Percentiles rank a stretch among this genome's conserved stretches.
Evolutionary conservation across 2,113 vertebrate species (phyloP).

Genomic region (Ciconia maguari): DNA sequence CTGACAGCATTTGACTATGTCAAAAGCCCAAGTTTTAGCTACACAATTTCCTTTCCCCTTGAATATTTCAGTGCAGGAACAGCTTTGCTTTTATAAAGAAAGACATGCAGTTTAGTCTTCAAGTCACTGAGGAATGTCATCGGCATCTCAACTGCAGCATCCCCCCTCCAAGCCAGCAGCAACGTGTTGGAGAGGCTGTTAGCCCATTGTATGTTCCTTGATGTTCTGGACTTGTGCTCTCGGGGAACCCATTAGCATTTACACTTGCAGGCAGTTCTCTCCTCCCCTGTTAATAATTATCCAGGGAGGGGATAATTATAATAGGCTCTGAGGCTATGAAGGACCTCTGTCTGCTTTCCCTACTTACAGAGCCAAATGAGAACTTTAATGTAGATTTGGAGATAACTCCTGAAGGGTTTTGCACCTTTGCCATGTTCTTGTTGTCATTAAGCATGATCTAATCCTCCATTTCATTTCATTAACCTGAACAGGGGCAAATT

Average conservation of each 20-base stretch:
- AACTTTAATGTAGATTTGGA: slow-evolving; percentile 15
- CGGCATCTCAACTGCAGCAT: not conserved
- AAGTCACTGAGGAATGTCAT: not conserved
- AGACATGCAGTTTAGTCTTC: not conserved
- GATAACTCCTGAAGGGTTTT: slow-evolving; percentile 27
- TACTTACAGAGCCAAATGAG: not conserved
- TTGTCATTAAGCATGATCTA: slow-evolving; percentile 13
- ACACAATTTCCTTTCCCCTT: not conserved
- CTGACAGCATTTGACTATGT: not conserved
- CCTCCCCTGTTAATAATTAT: slow-evolving; percentile 7
- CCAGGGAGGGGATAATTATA: slow-evolving; percentile 57
- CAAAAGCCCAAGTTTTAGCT: not conserved
- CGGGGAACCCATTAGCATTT: slow-evolving; percentile 44
- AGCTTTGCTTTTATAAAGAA: slow-evolving; percentile 27
- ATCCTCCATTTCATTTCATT: slow-evolving; percentile 46
- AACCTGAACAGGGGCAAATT: slow-evolving; percentile 3
- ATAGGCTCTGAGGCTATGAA: slow-evolving; percentile 37
- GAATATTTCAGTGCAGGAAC: not conserved
- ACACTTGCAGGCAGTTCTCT: not conserved
- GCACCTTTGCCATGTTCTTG: slow-evolving; percentile 21
- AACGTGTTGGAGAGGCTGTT: not conserved
- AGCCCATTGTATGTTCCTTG: not conserved
- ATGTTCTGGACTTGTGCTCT: not conserved
- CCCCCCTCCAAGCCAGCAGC: not conserved
- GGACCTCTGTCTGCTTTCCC: not conserved